These are phyloP conservation scores for Mustela nigripes DNA, from an alignment of 2,113 vertebrate species.

Conservation along the genomic window DNA sequence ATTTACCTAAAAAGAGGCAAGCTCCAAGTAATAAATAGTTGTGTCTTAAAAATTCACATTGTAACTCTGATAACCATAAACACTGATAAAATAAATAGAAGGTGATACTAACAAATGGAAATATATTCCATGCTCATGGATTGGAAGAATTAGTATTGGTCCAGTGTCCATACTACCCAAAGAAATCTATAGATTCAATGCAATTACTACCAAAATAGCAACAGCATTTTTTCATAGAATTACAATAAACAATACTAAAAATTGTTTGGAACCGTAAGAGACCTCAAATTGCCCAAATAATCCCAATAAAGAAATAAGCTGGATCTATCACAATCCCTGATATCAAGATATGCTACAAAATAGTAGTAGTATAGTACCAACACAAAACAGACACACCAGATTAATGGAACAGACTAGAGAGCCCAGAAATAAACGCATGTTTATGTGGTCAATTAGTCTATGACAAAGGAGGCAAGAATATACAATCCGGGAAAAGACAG, in stretches of 20 bases:
- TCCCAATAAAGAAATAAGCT: background rate
- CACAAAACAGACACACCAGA: background rate
- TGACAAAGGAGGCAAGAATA: background rate
- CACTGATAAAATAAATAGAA: background rate
- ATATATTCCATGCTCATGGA: background rate
- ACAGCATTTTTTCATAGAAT: background rate
- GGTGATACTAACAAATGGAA: background rate
- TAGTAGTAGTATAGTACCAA: background rate
- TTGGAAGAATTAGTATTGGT: background rate
- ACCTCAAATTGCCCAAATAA: background rate
- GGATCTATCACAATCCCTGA: background rate
- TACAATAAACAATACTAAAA: background rate
- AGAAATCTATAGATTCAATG: background rate
- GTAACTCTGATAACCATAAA: background rate
- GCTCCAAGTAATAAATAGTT: background rate
- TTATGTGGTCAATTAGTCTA: background rate
- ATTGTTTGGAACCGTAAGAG: background rate
- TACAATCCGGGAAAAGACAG: background rate
- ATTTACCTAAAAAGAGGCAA: background rate
- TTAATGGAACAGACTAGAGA: background rate
- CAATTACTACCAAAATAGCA: background rate
- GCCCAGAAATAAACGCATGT: background rate
- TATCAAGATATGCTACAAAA: background rate
- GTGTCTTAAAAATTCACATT: background rate
- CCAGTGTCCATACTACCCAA: background rate